These are phyloP conservation scores for Tetragonula clypearis DNA, from an alignment of 1,140 invertebrate species.

Conservation along the genomic window DNA sequence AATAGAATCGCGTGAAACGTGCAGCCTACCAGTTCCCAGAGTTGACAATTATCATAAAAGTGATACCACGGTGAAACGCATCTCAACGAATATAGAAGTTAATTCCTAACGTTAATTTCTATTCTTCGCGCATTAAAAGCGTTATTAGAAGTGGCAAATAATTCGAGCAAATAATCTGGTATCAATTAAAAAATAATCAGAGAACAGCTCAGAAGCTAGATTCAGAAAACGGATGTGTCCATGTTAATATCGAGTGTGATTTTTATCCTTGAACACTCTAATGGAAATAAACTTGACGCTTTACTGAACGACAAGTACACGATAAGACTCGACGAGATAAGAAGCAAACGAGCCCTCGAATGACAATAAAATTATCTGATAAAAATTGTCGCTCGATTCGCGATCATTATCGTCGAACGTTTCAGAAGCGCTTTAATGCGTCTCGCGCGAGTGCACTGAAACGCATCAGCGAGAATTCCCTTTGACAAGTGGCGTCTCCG, in stretches of 20 bases:
- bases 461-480: constrained; percentile 7
- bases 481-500: neutral
- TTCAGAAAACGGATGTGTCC: no score
- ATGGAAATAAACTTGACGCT: neutral
- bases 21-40: neutral
- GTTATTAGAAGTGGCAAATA: no score
- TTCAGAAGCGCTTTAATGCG: no score
- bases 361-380: neutral
- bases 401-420: neutral
- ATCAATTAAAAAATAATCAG: neutral
- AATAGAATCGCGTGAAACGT: constrained; percentile 27
- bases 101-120: neutral
- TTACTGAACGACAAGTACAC: neutral
- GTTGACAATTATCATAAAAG: constrained; percentile 21
- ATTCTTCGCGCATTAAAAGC: no score
- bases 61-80: neutral
- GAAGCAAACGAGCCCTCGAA: neutral
- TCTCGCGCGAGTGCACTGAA: neutral
- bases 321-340: no score
- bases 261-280: no score
- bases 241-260: no score
- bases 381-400: neutral
- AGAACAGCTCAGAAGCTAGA: no score
- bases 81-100: neutral
- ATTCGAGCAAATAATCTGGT: no score